Percentiles rank a stretch among this genome's conserved stretches.
These are phyloP conservation scores for Gnathonemus echidnorhynchus DNA, from an alignment of 2,113 vertebrate species.

Conservation along the genomic window DNA sequence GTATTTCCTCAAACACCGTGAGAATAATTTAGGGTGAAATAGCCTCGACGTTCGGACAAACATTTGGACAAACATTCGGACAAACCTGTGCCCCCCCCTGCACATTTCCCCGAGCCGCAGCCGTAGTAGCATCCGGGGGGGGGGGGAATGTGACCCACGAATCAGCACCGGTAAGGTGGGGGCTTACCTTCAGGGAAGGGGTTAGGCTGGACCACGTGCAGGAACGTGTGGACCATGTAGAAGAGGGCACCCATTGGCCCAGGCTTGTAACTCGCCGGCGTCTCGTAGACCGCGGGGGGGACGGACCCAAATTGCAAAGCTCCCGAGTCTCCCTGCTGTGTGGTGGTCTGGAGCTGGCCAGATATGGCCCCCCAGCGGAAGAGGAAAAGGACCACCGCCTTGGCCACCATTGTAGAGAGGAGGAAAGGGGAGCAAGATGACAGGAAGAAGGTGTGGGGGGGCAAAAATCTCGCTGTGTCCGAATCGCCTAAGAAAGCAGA, in stretches of 20 bases:
- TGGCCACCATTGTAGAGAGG: conserved; percentile 56
- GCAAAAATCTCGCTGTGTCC: conserved; percentile 1
- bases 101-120: neutral
- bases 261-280: conserved; percentile 67
- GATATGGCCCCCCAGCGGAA: conserved; percentile 52
- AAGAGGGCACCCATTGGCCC: conserved; percentile 78
- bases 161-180: neutral
- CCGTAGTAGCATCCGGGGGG: neutral
- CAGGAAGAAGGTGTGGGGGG: neutral
- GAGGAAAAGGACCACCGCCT: conserved; percentile 51
- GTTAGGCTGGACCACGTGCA: conserved; percentile 79
- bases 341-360: conserved; percentile 52
- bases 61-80: too few species aligned
- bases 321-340: conserved; percentile 42
- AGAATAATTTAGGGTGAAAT: neutral
- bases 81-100: neutral
- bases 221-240: conserved; percentile 71
- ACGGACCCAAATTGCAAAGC: conserved; percentile 78
- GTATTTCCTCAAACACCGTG: neutral
- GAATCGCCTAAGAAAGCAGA: conserved; percentile 6
- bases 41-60: neutral
- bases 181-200: conserved; percentile 82
- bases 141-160: neutral
- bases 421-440: neutral
- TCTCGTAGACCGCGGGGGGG: conserved; percentile 74